Evolutionary conservation across 2,113 vertebrate genomes (phyloP), one percentile per base, ranked within the genome.

Genomic region (Balaeniceps rex): DNA sequence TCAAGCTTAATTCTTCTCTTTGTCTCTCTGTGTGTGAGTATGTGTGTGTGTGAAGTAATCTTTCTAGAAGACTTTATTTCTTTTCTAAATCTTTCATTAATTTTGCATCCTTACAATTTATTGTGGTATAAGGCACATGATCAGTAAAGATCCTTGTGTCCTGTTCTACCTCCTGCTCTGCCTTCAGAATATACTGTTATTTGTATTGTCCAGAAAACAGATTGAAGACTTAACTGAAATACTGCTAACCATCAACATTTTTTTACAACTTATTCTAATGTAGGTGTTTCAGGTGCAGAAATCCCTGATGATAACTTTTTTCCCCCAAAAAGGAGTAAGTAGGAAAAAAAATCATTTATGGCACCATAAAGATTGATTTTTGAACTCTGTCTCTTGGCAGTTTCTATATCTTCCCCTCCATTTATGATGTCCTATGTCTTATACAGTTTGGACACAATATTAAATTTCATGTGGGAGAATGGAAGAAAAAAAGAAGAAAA

Each of bases 1-100:
- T 95, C 91, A 85, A 51, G 40, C 46, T 60, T 97, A 92, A 80
- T 84, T 76, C 65, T 91, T 70, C n/a, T 85, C 65, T 95, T 81
- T 88, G 51, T 94, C 83, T 91, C 25, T 75, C 9, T 76, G 8
- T 42, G 33, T 78, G 10, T 90, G 26, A 42, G 12, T 70, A 25
- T 47, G 11, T 71, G 16, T 82, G 25, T 34, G 49, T 63, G 34
- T 88, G 47, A 92, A 88, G 44, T 86, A 85, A 86, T 86, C 54
- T 88, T 93, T 87, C 58, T 36, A 70, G 64, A 85, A 83, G 51
- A 57, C 2, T 79, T 78, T n/a, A 52, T 55, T 93, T 68, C 25
- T 80, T 95, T 80, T n/a, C 36, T 91, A 66, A 85, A 77, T 44
- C 12, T 85, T 80, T 83, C 22, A n/a, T 85, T 88, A 83, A 33